These are phyloP conservation scores for Rhimphoctona megacephalus DNA, from an alignment of 2,888 invertebrate species.

Conservation along the genomic window DNA sequence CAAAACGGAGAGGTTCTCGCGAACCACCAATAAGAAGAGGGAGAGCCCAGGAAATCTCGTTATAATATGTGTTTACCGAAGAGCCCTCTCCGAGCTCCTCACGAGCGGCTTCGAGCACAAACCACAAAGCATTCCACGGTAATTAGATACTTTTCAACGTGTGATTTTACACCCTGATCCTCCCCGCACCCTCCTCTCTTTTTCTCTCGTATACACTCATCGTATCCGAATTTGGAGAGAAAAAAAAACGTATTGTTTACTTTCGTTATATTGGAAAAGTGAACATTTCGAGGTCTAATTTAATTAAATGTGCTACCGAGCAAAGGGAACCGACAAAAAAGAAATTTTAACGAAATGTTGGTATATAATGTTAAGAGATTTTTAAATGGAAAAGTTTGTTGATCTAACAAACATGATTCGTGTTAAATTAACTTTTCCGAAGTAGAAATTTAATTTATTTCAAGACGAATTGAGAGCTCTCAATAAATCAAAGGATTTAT, in stretches of 20 bases:
- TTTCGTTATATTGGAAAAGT: constrained; percentile 6
- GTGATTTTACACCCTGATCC: constrained; percentile 35
- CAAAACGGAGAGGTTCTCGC: constrained; percentile 12
- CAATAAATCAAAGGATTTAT: neutral
- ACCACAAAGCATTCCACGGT: constrained; percentile 79
- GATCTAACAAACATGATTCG: neutral
- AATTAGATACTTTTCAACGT: constrained; percentile 76
- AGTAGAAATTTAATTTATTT: neutral
- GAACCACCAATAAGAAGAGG: neutral
- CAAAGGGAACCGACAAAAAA: neutral
- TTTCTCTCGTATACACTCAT: neutral
- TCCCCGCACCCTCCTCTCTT: neutral
- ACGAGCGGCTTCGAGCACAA: constrained; percentile 76
- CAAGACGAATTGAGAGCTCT: neutral
- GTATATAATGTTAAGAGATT: neutral
- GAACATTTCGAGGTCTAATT: neutral
- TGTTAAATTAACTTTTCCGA: neutral
- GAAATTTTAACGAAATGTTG: neutral
- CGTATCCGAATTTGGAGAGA: constrained; percentile 10
- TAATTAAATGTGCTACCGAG: neutral
- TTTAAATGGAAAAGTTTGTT: neutral
- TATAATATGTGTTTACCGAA: constrained; percentile 52
- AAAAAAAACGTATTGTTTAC: neutral
- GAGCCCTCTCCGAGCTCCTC: constrained; percentile 60
- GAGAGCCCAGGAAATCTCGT: constrained; percentile 53